These are phyloP conservation scores for Drosophila incognita DNA, from an alignment of 2,888 invertebrate genomes.

Conservation along the genomic window DNA sequence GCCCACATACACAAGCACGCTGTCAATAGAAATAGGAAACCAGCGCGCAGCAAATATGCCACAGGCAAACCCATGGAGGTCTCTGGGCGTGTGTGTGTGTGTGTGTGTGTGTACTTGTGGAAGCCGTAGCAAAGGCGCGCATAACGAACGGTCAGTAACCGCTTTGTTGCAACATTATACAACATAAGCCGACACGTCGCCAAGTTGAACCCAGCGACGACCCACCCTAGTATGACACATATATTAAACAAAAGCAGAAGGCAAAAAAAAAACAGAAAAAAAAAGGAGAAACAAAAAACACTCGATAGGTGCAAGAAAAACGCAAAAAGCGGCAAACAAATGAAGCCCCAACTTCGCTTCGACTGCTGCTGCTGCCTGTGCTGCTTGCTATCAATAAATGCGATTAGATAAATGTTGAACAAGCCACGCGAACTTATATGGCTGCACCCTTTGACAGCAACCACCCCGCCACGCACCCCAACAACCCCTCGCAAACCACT, in stretches of 20 bases:
- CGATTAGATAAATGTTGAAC: slow-evolving; percentile 70
- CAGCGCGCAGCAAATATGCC: slow-evolving; percentile 27
- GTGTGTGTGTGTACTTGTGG: slow-evolving; percentile 31
- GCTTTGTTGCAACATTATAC: slow-evolving; percentile 71
- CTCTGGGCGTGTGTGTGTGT: slow-evolving; percentile 25
- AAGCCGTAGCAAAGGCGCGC: slow-evolving; percentile 61
- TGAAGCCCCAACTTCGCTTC: slow-evolving; percentile 50
- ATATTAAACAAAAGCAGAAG: slow-evolving; percentile 37
- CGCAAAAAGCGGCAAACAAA: slow-evolving; percentile 50
- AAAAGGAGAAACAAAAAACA: not conserved
- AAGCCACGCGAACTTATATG: slow-evolving; percentile 51
- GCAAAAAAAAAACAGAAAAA: slow-evolving; percentile 24
- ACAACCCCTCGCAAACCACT: not conserved
- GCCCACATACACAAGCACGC: slow-evolving; percentile 31
- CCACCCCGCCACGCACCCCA: not conserved
- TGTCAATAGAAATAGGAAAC: slow-evolving; percentile 24
- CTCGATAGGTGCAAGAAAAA: slow-evolving; percentile 33
- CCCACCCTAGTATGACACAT: slow-evolving; percentile 63
- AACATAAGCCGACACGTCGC: slow-evolving; percentile 51
- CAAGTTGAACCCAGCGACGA: slow-evolving; percentile 12
- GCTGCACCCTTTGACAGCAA: slow-evolving; percentile 27
- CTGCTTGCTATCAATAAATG: slow-evolving; percentile 67
- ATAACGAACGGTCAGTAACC: slow-evolving; percentile 67
- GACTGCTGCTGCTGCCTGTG: slow-evolving; percentile 41
- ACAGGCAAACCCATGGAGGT: slow-evolving; percentile 24